Percentiles rank a stretch among this genome's conserved stretches.
phyloP scores from a whole-genome alignment of 2,797 vertebrate genomes.

The Falco peregrinus region DNA sequence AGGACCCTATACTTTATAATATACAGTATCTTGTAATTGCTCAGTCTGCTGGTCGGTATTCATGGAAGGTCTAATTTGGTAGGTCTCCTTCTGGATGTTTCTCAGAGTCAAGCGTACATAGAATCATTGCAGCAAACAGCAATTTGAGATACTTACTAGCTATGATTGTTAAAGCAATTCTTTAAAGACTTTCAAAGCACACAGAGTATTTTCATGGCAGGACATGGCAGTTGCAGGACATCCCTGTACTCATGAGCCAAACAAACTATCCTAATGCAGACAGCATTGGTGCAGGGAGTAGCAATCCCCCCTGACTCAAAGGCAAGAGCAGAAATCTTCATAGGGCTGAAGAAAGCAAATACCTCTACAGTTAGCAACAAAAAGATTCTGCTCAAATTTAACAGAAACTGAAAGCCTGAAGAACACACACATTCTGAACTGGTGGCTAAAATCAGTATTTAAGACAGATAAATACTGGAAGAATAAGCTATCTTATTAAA shows the following conservation, averaged over 20 bases:
- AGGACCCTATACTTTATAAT: neutral
- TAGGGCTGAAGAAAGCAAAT: neutral
- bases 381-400: neutral
- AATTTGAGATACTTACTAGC: neutral
- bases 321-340: neutral
- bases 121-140: fast-evolving
- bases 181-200: neutral
- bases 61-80: neutral
- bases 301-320: neutral
- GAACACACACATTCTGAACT: neutral
- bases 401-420: neutral
- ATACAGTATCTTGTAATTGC: neutral
- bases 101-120: neutral
- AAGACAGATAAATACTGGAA: neutral
- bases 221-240: neutral
- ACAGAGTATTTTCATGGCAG: neutral
- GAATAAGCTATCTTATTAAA: neutral
- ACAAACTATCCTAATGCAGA: neutral
- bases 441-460: neutral
- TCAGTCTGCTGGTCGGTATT: neutral
- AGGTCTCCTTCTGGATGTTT: neutral
- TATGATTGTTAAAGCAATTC: neutral
- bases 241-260: neutral
- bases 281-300: neutral
- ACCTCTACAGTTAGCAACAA: neutral